A percentile compares a stretch with the other conserved stretches of the same genome.
phyloP scores from a whole-genome alignment of 2,113 vertebrate species.

The Pseudorasbora parva region DNA sequence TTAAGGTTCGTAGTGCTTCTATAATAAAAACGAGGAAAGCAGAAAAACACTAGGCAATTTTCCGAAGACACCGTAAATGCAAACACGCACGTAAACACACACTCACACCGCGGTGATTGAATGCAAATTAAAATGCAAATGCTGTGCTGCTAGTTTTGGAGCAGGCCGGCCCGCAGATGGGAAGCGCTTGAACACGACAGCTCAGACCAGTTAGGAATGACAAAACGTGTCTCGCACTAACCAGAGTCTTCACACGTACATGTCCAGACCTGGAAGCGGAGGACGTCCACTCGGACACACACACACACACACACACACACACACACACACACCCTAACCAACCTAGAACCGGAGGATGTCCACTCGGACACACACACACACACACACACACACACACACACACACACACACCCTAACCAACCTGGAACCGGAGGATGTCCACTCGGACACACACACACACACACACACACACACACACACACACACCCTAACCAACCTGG shows the following conservation, averaged over 20 bases:
- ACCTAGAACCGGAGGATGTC: no score
- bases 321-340: neutral
- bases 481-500: no score
- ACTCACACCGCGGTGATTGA: constrained; percentile 67
- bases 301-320: neutral
- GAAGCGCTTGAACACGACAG: constrained; percentile 49
- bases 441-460: no score
- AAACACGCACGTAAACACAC: constrained; percentile 28
- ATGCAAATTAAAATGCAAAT: constrained; percentile 81
- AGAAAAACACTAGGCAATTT: constrained; percentile 69
- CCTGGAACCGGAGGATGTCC: no score
- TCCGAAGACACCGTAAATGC: constrained; percentile 40
- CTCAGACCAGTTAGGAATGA: constrained; percentile 40
- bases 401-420: no score
- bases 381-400: no score
- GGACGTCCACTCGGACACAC: constrained; percentile 3
- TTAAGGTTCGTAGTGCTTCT: constrained; percentile 51
- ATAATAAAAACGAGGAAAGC: constrained; percentile 64
- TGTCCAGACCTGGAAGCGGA: neutral
- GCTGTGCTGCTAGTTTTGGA: constrained; percentile 66
- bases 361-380: no score
- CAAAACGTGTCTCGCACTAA: constrained; percentile 20
- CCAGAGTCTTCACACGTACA: neutral
- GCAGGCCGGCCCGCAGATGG: constrained; percentile 70
- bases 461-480: no score